Conservation (phyloP, 2,113 vertebrate species). For the Sturnus vulgaris region DNA sequence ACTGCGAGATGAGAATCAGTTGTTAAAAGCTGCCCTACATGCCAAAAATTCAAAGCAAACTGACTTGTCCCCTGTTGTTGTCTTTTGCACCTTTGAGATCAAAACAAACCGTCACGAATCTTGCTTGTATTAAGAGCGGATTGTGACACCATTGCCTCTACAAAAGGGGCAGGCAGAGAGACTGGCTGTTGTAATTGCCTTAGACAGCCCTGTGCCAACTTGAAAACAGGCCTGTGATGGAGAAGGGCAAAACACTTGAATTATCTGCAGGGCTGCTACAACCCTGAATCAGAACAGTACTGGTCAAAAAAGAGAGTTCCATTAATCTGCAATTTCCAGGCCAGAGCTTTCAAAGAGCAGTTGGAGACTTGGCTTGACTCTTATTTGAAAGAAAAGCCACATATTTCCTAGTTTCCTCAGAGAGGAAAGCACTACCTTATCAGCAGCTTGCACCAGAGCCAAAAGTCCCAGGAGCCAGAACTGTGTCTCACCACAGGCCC, state of each 20-base stretch:
- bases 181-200: background rate
- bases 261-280: background rate
- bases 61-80: no score
- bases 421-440: background rate
- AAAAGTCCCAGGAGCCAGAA: background rate
- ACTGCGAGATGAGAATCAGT: no score
- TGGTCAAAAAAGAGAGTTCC: background rate
- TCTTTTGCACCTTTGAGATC: no score
- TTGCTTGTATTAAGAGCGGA: no score
- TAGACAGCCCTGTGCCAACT: background rate
- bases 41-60: no score
- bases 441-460: background rate
- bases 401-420: background rate
- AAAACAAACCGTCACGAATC: no score
- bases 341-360: background rate
- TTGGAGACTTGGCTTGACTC: background rate
- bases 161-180: background rate
- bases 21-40: no score
- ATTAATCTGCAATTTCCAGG: background rate
- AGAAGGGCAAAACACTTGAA: background rate
- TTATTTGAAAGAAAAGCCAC: background rate
- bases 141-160: background rate
- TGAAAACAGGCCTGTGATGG: background rate
- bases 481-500: fast-evolving
- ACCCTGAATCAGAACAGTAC: background rate